Evolutionary conservation across 1,140 invertebrate genomes (phyloP).

Genomic region (Cydia fagiglandana): DNA sequence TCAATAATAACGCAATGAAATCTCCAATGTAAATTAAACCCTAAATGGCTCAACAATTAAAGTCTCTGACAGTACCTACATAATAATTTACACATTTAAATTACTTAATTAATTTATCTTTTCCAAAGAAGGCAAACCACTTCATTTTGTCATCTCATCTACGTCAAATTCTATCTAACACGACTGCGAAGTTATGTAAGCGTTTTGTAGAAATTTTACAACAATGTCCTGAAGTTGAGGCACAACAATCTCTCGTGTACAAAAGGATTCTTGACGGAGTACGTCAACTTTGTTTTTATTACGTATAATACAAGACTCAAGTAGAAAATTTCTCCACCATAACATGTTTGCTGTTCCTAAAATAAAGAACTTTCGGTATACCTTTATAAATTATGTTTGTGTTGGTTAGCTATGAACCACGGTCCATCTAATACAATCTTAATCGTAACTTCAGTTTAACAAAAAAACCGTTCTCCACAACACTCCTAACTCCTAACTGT

Average conservation of each 20-base stretch:
- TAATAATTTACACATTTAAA: too few relatives aligned
- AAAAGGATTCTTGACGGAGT: constrained; percentile 29
- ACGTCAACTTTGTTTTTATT: constrained; percentile 31
- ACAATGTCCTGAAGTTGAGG: constrained; percentile 29
- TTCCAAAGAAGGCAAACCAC: constrained; percentile 24
- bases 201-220: constrained; percentile 30
- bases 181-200: constrained; percentile 23
- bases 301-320: constrained; percentile 13
- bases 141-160: constrained; percentile 38
- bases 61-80: too few relatives aligned
- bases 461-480: too few relatives aligned
- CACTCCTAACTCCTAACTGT: too few relatives aligned
- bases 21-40: too few relatives aligned
- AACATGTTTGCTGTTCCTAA: background rate
- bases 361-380: background rate
- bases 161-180: constrained; percentile 9
- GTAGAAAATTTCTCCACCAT: constrained; percentile 8
- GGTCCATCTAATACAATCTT: too few relatives aligned
- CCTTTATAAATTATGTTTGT: too few relatives aligned
- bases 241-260: constrained; percentile 24
- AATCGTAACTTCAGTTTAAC: too few relatives aligned
- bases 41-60: too few relatives aligned
- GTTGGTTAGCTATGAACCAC: too few relatives aligned
- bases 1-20: too few relatives aligned
- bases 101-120: too few relatives aligned